A percentile compares a stretch with the other conserved stretches of the same genome.
These are phyloP conservation scores for Caenorhabditis japonica DNA, from an alignment of 2,888 invertebrate genomes.

Conservation along the genomic window DNA sequence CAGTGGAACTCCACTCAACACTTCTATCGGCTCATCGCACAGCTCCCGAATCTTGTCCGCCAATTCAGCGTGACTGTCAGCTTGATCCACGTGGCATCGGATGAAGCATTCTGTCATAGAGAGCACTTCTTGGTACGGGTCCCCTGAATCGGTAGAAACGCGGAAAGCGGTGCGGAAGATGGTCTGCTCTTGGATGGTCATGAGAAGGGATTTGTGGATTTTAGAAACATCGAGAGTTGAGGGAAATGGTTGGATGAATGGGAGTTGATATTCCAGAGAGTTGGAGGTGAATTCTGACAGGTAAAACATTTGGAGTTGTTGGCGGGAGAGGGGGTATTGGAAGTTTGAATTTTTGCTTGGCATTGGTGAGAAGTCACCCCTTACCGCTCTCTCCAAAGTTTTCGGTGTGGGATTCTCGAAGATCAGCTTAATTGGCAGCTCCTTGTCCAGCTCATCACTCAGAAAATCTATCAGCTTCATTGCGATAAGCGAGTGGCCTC, in stretches of 20 bases:
- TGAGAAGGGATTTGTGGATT: conserved; percentile 39
- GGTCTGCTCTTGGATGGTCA: conserved; percentile 41
- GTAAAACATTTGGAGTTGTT: conserved; percentile 59
- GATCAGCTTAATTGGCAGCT: conserved; percentile 48
- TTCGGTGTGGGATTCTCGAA: conserved; percentile 57
- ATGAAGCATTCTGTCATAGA: conserved; percentile 59
- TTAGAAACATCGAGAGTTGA: not conserved
- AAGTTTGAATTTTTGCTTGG: not conserved
- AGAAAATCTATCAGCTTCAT: conserved; percentile 54
- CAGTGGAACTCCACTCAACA: conserved; percentile 9
- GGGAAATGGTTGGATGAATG: conserved; percentile 52
- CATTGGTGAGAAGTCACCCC: not conserved
- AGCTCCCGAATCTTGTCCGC: conserved; percentile 13
- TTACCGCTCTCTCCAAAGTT: conserved; percentile 26
- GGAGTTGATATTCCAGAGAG: conserved; percentile 41
- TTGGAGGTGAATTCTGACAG: conserved; percentile 31
- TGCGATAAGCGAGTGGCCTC: conserved; percentile 69
- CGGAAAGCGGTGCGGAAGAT: conserved; percentile 41
- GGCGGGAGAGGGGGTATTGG: conserved; percentile 33
- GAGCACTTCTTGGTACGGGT: conserved; percentile 39
- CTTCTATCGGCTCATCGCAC: conserved; percentile 32
- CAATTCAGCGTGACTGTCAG: not conserved
- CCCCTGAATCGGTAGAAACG: conserved; percentile 9
- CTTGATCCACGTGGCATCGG: conserved; percentile 1
- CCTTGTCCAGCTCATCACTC: conserved; percentile 22